Evolutionary conservation across 1,140 invertebrate genomes (phyloP), one percentile per base, ranked within the genome.

Genomic region (Macrobrachium rosenbergii): DNA sequence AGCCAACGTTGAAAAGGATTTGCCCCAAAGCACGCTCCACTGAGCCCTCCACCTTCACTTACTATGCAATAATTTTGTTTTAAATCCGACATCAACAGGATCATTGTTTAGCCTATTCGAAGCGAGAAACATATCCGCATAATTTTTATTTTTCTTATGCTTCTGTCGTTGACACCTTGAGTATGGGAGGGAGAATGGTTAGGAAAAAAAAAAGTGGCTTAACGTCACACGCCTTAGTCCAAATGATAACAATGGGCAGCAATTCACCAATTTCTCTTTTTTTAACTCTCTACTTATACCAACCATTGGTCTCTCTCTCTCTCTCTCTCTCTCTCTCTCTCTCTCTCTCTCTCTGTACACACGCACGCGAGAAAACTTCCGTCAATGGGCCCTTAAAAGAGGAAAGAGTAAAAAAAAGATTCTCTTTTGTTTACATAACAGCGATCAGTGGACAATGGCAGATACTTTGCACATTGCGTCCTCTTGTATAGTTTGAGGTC

Each of bases 401-500:
- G 69, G 69, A 72, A 43, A 43, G 69, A 23, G 21, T 23, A 43
- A 72, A 72, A 72, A 72, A 72, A 72, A n/a, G 23, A 16, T 28
- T 14, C 11, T 72, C 69, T 43, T 72, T 72, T 72, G 69, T 72
- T 72, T 72, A 72, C 69, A 72, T 72, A 72, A 72, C 69, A 72
- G 69, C 37, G 69, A 72, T 28, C 69, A n/a, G 23, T 43, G 69
- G 23, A 72, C 69, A 72, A 72, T 72, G 69, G 69, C 69, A 43
- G 69, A 72, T 72, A 72, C 69, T 72, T 72, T 72, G 69, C 69
- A 72, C 69, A 72, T 43, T 23, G 69, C 69, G 69, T 17, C 69
- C 69, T 72, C 69, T 23, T 72, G 69, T 72, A 28, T 72, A 72
- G 69, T 72, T 43, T 72, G 23, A 72, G 69, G 69, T 72, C 69